Conservation (phyloP, 2,888 invertebrate species). For the Branchipolynoe longqiensis region DNA sequence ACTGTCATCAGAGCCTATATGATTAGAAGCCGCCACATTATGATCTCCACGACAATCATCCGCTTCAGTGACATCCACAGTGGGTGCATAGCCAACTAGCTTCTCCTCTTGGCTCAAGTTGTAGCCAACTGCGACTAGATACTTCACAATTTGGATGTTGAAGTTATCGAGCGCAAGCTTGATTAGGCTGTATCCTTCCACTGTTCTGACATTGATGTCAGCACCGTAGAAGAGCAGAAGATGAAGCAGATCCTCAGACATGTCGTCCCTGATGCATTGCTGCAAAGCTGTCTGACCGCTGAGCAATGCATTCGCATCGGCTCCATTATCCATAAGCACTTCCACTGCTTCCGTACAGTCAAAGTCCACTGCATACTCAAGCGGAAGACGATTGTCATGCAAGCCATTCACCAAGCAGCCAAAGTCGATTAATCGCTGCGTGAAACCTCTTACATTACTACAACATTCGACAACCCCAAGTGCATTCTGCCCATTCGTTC, state of each 20-base stretch:
- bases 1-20: background rate
- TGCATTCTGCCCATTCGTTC: constrained; percentile 15
- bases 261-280: background rate
- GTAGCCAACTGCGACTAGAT: constrained; percentile 14
- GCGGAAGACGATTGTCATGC: background rate
- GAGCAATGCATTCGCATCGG: background rate
- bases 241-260: constrained; percentile 39
- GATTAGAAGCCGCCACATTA: background rate
- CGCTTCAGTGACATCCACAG: too few relatives aligned
- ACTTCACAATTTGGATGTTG: background rate
- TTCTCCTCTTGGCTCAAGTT: constrained; percentile 27
- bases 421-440: constrained; percentile 16
- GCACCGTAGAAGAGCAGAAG: constrained; percentile 38
- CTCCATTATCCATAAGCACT: constrained; percentile 47
- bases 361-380: constrained; percentile 29
- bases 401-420: constrained; percentile 10
- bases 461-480: constrained; percentile 17
- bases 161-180: constrained; percentile 39
- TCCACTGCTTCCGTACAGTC: constrained; percentile 47
- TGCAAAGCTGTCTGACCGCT: constrained; percentile 12
- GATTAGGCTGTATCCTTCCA: constrained; percentile 2
- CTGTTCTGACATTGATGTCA: constrained; percentile 6
- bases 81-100: background rate
- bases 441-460: constrained; percentile 16
- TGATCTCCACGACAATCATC: background rate